Evolutionary conservation across 2,113 vertebrate genomes (phyloP).

Genomic region (Struthio camelus): DNA sequence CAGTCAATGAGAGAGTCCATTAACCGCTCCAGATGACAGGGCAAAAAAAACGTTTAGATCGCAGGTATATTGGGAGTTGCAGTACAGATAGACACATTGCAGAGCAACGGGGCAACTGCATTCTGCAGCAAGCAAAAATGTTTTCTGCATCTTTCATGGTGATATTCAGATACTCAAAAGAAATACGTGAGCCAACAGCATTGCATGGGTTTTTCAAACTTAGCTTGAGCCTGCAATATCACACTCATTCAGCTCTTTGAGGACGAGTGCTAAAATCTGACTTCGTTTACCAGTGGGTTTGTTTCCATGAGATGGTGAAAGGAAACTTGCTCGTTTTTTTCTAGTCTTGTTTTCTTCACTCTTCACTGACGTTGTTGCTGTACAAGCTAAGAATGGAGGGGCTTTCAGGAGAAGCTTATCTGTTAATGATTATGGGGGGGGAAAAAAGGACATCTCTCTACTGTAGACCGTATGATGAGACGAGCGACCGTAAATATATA

Average conservation of each 20-base stretch:
- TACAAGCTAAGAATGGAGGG: neutral
- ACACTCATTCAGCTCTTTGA: neutral
- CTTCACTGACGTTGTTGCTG: neutral
- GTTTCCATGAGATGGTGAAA: neutral
- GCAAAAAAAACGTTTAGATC: conserved; percentile 21
- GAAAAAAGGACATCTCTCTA: neutral
- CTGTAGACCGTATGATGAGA: neutral
- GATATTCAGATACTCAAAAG: neutral
- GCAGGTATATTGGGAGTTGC: neutral
- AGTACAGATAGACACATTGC: neutral
- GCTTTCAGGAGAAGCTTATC: neutral
- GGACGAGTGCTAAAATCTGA: neutral
- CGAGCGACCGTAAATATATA: rapidly evolving
- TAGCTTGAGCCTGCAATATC: neutral
- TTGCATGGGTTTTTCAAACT: neutral
- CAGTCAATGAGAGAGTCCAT: conserved; percentile 32
- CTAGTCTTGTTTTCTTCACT: neutral
- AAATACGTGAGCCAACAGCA: neutral
- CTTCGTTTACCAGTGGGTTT: neutral
- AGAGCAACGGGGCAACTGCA: neutral
- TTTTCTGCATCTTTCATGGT: neutral
- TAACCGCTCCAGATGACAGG: conserved; percentile 16
- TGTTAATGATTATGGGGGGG: neutral
- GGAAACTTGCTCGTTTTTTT: neutral
- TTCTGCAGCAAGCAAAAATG: neutral